A percentile compares a stretch with the other conserved stretches of the same genome.
phyloP scores from a whole-genome alignment of 2,888 invertebrate species.

The Ecliptopera silaceata region DNA sequence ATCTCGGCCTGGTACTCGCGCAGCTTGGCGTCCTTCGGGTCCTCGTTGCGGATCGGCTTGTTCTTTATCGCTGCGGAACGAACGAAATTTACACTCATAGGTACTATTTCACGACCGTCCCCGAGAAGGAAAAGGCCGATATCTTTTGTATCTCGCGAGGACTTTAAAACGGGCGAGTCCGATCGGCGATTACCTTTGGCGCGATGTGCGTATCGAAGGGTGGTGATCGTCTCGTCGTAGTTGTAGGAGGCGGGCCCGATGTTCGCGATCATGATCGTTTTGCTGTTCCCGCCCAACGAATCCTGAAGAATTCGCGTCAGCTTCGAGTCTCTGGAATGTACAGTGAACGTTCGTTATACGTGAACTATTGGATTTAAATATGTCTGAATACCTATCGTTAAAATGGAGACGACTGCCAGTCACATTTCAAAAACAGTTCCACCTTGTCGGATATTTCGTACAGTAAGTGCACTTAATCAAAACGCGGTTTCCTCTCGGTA shows the following conservation, averaged over 20 bases:
- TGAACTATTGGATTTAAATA: too few relatives aligned
- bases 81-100: not conserved
- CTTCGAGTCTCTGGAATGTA: constrained; percentile 91
- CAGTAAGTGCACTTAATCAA: too few relatives aligned
- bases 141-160: too few relatives aligned
- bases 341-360: too few relatives aligned
- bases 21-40: constrained; percentile 98
- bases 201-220: constrained; percentile 97
- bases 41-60: constrained; percentile 98
- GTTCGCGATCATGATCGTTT: constrained; percentile 99
- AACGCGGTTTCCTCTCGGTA: too few relatives aligned
- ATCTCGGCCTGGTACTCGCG: constrained; percentile 98
- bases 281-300: constrained; percentile 98
- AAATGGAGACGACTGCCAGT: too few relatives aligned
- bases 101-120: too few relatives aligned
- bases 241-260: constrained; percentile 99
- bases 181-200: constrained; percentile 85
- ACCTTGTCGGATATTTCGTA: too few relatives aligned
- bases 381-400: too few relatives aligned
- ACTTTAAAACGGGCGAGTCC: not conserved
- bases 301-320: constrained; percentile 97
- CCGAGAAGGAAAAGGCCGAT: too few relatives aligned
- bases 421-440: too few relatives aligned
- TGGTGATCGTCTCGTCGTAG: constrained; percentile 98
- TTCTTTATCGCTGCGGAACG: constrained; percentile 92